Base-by-base conservation (phyloP, 2,113 vertebrate species). In the Nycticorax nycticorax region DNA sequence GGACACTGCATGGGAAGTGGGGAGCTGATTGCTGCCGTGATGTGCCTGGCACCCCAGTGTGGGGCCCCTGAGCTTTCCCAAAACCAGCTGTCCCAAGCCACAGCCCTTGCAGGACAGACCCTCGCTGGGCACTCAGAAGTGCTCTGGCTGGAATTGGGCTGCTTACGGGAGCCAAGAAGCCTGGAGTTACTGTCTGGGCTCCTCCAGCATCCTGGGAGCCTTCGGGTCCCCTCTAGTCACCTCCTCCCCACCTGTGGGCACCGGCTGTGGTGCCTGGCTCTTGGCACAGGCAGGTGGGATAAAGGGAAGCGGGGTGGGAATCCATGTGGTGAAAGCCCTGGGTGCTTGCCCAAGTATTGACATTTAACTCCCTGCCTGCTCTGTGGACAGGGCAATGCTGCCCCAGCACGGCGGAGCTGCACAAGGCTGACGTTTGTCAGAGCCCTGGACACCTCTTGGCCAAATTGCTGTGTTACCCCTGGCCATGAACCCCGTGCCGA, bases 401-500 rank as follows among this genome's bases (percentile, higher is more conserved):
- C 35, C 56, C 56, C n/a, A 63, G 57, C 43, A 56, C 3, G 0
- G 12, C 2, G 14, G 30, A 79, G 32, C 66, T 59, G 52, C 50
- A 57, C n/a, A 14, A 75, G 85, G 28, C 57, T 91, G 96, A 83
- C 83, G 68, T 92, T 95, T 93, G 53, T 83, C 63, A 47, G 33
- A 78, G 52, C 52, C 37, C 33, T 69, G 45, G 56, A 69, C 32
- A 69, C 4, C 32, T 88, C 66, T 66, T 66, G 55, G 73, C 92
- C 41, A 66, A 60, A 33, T 88, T 37, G 17, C 23, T 50, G 32
- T 30, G 28, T 78, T 41, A 21, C 62, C n/a, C 20, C 47, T 45
- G 57, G 22, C n/a, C 8, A 3, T 12, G 41, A 80, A 17, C 24
- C 17, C 50, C 0, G 0, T 5, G 73, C 53, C 0, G 1, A 71